Conservation (phyloP, 2,888 invertebrate genomes). For the Nephrotoma flavescens region DNA sequence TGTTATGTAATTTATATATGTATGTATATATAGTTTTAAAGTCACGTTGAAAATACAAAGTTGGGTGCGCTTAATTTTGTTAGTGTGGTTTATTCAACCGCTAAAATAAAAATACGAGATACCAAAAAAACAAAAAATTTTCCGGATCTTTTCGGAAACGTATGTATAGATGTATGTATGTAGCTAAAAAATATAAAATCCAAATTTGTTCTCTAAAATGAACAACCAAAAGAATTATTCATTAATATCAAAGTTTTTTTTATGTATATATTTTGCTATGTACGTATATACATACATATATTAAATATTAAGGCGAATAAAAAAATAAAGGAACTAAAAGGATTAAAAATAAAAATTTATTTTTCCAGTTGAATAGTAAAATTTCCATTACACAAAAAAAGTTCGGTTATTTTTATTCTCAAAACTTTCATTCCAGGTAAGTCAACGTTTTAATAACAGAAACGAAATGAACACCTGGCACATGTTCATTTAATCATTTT, state of each 20-base stretch:
- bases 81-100: neutral
- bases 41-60: neutral
- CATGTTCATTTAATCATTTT: neutral
- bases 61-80: neutral
- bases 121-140: neutral
- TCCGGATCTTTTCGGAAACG: neutral
- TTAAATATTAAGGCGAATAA: neutral
- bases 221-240: neutral
- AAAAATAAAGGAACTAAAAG: neutral
- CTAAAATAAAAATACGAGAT: neutral
- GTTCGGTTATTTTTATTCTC: neutral
- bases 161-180: no score
- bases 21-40: neutral
- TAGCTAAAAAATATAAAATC: neutral
- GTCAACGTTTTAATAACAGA: neutral
- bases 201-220: neutral
- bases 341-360: neutral
- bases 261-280: neutral
- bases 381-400: neutral
- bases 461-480: neutral
- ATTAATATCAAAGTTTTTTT: neutral
- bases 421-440: neutral
- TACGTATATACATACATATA: neutral
- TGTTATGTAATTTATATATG: neutral
- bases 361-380: neutral